Base-by-base conservation (phyloP, 2,113 vertebrate genomes). In the Cottus gobio region DNA sequence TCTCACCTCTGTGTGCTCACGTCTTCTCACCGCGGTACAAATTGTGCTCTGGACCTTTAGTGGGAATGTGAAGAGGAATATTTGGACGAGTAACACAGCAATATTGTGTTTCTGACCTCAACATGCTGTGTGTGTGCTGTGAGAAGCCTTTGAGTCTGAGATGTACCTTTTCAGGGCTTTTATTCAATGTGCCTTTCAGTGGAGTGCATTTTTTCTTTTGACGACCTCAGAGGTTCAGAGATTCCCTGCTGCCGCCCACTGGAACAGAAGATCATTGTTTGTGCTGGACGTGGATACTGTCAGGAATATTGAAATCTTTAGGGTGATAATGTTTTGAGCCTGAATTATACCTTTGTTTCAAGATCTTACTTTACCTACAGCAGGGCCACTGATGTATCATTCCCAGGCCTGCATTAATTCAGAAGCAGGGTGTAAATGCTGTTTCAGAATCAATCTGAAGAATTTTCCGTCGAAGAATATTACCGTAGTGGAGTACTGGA, bases 1-100 rank as follows among this genome's bases (percentile, higher is more conserved):
- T 75, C 58, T 75, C 72, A 75, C 60, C n/a, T 54, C 61, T n/a
- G 72, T 30, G 34, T 42, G 16, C 28, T 46, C 28, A 31, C 68
- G 28, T 31, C 36, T 63, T 64, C 60, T 34, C 36, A 56, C 46
- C 36, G 22, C 24, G 26, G 68, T 64, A 30, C 44, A 56, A 63
- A 71, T 11, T 24, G 44, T 61, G 31, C 42, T 70, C 11, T 37
- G 39, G 65, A 57, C 50, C 44, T 58, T 48, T 61, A 39, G 39
- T 48, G 26, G 18, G 48, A 20, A 77, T 28, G n/a, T 36, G 54
- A 50, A 39, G 66, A 52, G 31, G 26, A 64, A 42, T 31, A 24
- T 26, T 31, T 56, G 26, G 58, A 54, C 16, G 31, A 62, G 57
- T 39, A 54, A 63, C 20, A 58, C 18, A 62, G 46, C 34, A 31